phyloP scores from a whole-genome alignment of 64 coral and sea anemone genomes.

The Montipora capricornis region DNA sequence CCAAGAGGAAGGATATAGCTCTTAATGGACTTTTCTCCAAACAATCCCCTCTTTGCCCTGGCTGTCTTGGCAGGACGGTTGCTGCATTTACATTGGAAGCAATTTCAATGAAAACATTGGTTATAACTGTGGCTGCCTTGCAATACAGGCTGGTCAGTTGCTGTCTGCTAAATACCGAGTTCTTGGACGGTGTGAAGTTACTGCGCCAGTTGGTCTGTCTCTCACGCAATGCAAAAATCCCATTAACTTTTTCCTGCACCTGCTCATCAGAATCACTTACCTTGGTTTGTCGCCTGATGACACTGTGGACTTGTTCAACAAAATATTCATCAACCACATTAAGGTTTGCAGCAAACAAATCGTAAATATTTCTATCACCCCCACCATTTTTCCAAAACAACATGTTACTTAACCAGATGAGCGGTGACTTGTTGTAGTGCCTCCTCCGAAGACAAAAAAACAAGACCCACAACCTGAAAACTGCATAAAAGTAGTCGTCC shows the following conservation, averaged over 20 bases:
- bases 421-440: constrained; percentile 61
- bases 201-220: background rate
- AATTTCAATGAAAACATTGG: background rate
- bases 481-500: constrained; percentile 50
- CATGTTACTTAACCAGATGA: constrained; percentile 52
- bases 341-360: background rate
- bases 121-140: background rate
- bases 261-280: background rate
- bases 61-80: background rate
- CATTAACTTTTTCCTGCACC: background rate
- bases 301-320: background rate
- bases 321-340: background rate
- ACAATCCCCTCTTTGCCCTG: background rate
- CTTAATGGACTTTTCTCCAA: constrained; percentile 12
- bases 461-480: constrained; percentile 67
- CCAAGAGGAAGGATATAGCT: constrained; percentile 45
- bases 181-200: background rate
- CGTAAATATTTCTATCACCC: background rate
- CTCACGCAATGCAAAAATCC: background rate
- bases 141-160: background rate
- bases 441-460: constrained; percentile 52
- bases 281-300: background rate
- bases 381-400: constrained; percentile 45
- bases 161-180: background rate
- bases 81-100: background rate